phyloP scores from a whole-genome alignment of 2,113 vertebrate genomes.

The Salvelinus namaycush region DNA sequence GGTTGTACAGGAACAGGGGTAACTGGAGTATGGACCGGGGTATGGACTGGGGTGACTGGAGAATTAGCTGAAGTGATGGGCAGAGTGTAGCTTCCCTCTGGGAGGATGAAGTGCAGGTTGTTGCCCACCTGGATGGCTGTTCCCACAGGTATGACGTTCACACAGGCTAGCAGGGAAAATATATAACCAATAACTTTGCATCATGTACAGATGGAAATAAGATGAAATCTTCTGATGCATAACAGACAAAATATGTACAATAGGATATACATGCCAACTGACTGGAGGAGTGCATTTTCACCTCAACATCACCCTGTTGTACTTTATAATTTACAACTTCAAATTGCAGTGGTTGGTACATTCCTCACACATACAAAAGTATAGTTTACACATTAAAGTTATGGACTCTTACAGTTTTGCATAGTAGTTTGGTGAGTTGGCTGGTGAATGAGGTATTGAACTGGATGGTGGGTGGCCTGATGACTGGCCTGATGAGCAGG shows the following conservation, averaged over 20 bases:
- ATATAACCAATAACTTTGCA: background rate
- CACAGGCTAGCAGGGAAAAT: constrained; percentile 43
- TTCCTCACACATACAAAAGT: background rate
- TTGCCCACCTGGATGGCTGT: constrained; percentile 62
- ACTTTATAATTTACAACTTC: background rate
- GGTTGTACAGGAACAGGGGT: too few relatives aligned
- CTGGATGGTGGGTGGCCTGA: constrained; percentile 24
- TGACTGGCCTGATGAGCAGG: background rate
- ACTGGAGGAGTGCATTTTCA: too few relatives aligned
- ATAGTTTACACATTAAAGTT: background rate
- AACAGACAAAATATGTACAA: too few relatives aligned
- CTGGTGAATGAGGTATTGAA: constrained; percentile 2
- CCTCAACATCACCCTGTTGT: background rate
- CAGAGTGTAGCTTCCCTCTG: background rate
- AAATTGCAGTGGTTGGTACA: background rate
- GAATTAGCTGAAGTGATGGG: too few relatives aligned
- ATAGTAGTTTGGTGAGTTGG: constrained; percentile 7
- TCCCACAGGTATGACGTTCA: constrained; percentile 64
- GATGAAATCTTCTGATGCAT: too few relatives aligned
- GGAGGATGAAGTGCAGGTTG: constrained; percentile 71
- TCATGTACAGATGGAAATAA: background rate
- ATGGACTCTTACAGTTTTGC: constrained; percentile 47
- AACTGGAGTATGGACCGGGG: constrained; percentile 25
- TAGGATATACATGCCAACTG: too few relatives aligned
- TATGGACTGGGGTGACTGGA: constrained; percentile 42